These are phyloP conservation scores for Scelioninae gen. 1 DNA, from an alignment of 2,888 invertebrate species.

Conservation along the genomic window DNA sequence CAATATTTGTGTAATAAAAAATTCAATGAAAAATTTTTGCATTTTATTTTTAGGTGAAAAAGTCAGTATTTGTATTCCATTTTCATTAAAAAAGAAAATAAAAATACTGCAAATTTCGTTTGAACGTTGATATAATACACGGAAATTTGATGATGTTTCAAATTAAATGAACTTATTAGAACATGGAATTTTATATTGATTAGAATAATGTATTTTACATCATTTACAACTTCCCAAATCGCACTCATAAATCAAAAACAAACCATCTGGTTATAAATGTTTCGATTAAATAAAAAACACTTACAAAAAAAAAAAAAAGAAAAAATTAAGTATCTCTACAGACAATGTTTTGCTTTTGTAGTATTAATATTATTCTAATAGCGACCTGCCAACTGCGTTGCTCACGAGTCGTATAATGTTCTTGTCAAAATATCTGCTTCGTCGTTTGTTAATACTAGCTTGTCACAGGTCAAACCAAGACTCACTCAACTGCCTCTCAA, in stretches of 20 bases:
- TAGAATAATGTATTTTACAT: too few relatives aligned
- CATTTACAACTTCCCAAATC: background rate
- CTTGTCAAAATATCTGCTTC: slow-evolving; percentile 74
- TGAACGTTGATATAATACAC: too few relatives aligned
- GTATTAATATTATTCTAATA: slow-evolving; percentile 81
- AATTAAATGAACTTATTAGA: background rate
- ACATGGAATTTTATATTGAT: background rate
- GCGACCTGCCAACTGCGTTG: slow-evolving; percentile 77
- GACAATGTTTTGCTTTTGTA: slow-evolving; percentile 34
- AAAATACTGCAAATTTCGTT: too few relatives aligned
- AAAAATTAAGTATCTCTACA: slow-evolving; percentile 23
- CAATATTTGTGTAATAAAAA: too few relatives aligned
- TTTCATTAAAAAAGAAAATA: too few relatives aligned
- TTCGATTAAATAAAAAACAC: slow-evolving; percentile 29
- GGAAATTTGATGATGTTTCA: background rate
- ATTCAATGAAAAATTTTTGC: too few relatives aligned
- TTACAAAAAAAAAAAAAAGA: slow-evolving; percentile 7
- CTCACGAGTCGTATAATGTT: slow-evolving; percentile 75
- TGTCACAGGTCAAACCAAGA: slow-evolving; percentile 74
- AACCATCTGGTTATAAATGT: slow-evolving; percentile 23
- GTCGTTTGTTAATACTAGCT: slow-evolving; percentile 77
- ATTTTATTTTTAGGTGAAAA: background rate
- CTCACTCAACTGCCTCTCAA: slow-evolving; percentile 75
- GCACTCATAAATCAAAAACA: slow-evolving; percentile 31
- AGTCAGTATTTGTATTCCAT: too few relatives aligned